Conservation (phyloP, 2,113 vertebrate genomes). For the Cyanoliseus patagonus region DNA sequence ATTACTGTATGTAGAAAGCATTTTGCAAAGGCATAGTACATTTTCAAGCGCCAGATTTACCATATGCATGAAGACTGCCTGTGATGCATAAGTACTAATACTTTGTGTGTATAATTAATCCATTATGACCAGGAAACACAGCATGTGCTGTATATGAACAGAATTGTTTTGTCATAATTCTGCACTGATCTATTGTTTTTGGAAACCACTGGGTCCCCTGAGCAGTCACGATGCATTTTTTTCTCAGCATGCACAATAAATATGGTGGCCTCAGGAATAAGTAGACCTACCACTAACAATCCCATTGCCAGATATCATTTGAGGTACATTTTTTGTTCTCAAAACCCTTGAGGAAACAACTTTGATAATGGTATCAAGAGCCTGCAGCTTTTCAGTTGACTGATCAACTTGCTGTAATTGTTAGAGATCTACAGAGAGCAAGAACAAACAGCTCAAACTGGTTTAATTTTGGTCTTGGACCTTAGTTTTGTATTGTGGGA, state of each 20-base stretch:
- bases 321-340: not conserved
- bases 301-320: not conserved
- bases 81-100: not conserved
- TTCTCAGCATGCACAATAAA: not conserved
- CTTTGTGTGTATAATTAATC: conserved; percentile 18
- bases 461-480: not conserved
- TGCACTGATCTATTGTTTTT: conserved; percentile 39
- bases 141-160: conserved; percentile 1
- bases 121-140: not conserved
- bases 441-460: not conserved
- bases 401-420: not conserved
- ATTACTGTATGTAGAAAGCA: not conserved
- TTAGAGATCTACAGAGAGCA: not conserved
- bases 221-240: not conserved
- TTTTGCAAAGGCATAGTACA: not conserved
- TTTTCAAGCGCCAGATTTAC: not conserved
- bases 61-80: not conserved
- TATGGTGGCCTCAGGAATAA: not conserved
- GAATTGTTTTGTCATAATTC: conserved; percentile 6
- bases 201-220: conserved; percentile 1
- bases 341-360: not conserved
- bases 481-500: not conserved
- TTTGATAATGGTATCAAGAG: not conserved
- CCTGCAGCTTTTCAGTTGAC: not conserved
- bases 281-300: not conserved